Conservation (phyloP, 2,113 vertebrate genomes). For the Nesoenas mayeri region DNA sequence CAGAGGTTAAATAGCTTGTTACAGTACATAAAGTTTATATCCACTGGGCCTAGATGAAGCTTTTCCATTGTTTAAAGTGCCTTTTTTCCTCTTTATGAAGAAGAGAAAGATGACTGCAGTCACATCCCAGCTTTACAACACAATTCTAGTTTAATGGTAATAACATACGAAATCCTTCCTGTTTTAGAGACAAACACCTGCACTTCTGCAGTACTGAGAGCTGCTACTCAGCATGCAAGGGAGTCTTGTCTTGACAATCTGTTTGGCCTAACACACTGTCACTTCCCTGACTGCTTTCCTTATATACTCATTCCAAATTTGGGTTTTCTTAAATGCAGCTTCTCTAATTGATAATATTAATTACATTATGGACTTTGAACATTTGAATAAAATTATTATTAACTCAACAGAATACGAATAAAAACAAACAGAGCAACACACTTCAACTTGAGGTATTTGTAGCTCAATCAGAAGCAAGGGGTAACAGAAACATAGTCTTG, state of each 20-base stretch:
- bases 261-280: background rate
- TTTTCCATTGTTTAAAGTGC: constrained; percentile 6
- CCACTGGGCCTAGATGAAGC: constrained; percentile 5
- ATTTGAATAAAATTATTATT: background rate
- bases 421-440: background rate
- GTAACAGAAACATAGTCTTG: background rate
- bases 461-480: background rate
- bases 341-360: background rate
- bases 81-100: background rate
- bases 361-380: background rate
- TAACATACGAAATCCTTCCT: background rate
- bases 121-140: background rate
- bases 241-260: background rate
- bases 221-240: background rate
- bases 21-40: constrained; percentile 60
- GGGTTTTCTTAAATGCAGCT: background rate
- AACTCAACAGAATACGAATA: background rate
- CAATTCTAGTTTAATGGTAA: background rate
- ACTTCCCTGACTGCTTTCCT: background rate
- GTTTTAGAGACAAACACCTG: background rate
- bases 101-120: constrained; percentile 1
- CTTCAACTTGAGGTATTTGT: background rate
- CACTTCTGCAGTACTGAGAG: background rate
- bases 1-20: constrained; percentile 54
- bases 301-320: background rate